phyloP scores from a whole-genome alignment of 2,888 invertebrate species.

The Folsomia manolachei region DNA sequence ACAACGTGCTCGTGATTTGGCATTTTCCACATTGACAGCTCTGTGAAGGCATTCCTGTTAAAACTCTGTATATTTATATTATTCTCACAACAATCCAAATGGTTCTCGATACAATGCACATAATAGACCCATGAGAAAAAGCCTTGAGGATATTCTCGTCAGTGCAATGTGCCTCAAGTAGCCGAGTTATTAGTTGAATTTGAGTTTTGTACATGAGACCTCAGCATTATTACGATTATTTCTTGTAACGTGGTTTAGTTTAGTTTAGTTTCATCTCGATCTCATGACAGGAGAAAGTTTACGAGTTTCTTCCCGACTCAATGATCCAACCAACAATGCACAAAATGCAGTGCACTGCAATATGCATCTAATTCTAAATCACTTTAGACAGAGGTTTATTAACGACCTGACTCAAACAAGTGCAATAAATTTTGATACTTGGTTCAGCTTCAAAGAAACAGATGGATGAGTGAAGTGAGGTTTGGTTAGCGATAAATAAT shows the following conservation, averaged over 20 bases:
- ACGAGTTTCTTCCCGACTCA: background rate
- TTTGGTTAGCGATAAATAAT: no score
- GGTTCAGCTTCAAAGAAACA: no score
- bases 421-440: background rate
- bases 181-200: background rate
- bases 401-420: background rate
- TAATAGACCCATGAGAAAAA: background rate
- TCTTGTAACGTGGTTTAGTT: background rate
- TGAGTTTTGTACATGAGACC: no score
- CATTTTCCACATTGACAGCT: no score
- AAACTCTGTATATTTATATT: no score
- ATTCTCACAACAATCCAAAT: no score
- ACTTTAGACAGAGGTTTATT: background rate
- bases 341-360: background rate
- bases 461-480: no score
- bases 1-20: no score
- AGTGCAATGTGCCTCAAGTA: background rate
- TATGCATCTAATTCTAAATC: no score
- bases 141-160: background rate
- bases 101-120: no score
- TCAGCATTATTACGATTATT: background rate
- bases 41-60: no score
- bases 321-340: background rate
- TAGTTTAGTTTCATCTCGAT: conserved; percentile 8
- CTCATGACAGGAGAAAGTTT: conserved; percentile 25